Percentiles rank a stretch among this genome's conserved stretches.
These are phyloP conservation scores for Furcifer pardalis DNA, from an alignment of 2,797 vertebrate species.

Conservation along the genomic window DNA sequence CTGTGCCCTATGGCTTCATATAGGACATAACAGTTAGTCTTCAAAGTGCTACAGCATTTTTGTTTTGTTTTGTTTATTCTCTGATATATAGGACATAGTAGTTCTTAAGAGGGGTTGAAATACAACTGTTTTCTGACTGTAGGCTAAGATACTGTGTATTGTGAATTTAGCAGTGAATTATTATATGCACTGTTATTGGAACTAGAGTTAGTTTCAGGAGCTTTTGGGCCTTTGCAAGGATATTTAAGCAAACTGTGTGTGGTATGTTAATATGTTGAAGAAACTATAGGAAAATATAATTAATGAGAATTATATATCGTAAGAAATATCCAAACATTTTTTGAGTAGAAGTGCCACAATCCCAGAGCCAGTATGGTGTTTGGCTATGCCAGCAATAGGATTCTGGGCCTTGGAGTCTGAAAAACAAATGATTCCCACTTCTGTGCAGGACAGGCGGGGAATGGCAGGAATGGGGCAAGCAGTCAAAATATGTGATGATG, in stretches of 20 bases:
- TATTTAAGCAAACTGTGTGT: constrained; percentile 2
- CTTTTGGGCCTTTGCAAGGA: neutral
- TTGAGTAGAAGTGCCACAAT: neutral
- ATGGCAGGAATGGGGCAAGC: neutral
- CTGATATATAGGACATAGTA: neutral
- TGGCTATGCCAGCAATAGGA: neutral
- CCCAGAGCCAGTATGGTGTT: no score
- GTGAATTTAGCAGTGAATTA: constrained; percentile 37
- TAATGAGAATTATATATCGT: neutral
- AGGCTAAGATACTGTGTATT: constrained; percentile 40
- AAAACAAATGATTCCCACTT: neutral
- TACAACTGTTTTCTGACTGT: constrained; percentile 51
- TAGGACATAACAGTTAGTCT: no score
- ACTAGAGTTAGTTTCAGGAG: neutral
- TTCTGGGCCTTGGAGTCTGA: neutral
- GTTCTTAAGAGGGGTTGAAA: neutral
- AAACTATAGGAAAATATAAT: neutral
- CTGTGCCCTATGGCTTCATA: no score
- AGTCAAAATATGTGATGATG: neutral
- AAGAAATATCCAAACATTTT: neutral
- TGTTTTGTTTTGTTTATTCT: no score
- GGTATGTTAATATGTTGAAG: neutral
- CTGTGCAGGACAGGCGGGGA: no score
- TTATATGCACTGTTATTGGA: constrained; percentile 27
- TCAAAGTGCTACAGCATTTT: no score